phyloP scores from a whole-genome alignment of 2,797 vertebrate species.

The Intellagama lesueurii region DNA sequence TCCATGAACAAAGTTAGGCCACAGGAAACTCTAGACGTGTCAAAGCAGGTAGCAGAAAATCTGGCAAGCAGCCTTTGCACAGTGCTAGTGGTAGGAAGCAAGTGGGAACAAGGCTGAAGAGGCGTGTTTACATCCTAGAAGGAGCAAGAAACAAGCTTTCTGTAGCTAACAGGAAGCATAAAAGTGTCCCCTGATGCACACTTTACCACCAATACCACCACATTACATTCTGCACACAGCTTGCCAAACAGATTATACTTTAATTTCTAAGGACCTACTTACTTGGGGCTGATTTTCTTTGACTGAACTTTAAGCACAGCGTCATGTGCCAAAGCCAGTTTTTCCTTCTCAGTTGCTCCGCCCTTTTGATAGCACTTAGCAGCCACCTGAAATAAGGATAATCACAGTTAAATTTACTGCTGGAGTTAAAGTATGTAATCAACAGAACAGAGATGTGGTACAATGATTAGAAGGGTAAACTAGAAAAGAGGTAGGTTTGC shows the following conservation, averaged over 20 bases:
- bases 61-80: background rate
- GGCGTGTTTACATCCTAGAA: background rate
- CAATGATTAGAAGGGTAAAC: background rate
- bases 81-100: no score
- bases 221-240: background rate
- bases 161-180: no score
- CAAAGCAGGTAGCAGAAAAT: background rate
- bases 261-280: background rate
- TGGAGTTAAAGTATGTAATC: background rate
- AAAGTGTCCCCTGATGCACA: no score
- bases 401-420: background rate
- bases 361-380: slow-evolving; percentile 87
- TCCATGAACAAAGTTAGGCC: background rate
- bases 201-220: no score
- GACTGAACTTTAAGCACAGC: slow-evolving; percentile 79
- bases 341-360: slow-evolving; percentile 80
- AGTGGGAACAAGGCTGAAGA: background rate
- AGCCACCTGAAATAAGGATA: slow-evolving; percentile 78
- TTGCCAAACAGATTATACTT: no score
- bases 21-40: background rate
- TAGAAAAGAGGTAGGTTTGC: background rate
- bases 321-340: slow-evolving; percentile 79
- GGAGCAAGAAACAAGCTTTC: background rate
- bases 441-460: background rate
- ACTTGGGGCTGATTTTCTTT: slow-evolving; percentile 81